Conservation (phyloP, 2,113 vertebrate species). For the Rhegmatorhina hoffmannsi region DNA sequence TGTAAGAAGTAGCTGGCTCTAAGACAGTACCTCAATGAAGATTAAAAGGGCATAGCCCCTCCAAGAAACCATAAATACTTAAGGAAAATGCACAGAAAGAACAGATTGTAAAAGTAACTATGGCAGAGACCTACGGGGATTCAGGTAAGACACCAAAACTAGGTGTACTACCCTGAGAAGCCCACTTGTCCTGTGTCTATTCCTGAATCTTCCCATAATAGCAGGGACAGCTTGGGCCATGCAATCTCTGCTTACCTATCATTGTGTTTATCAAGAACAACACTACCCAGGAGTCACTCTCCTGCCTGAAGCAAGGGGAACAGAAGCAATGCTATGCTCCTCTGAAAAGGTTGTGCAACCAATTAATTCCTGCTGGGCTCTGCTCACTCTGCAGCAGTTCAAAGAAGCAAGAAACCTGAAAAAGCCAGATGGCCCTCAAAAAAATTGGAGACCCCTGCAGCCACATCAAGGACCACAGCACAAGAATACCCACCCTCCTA, state of each 20-base stretch:
- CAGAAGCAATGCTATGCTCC: neutral
- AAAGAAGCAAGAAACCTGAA: neutral
- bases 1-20: neutral
- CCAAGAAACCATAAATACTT: neutral
- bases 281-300: neutral
- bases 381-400: neutral
- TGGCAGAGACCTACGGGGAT: neutral
- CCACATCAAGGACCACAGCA: neutral
- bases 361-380: neutral
- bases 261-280: neutral
- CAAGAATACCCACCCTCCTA: neutral
- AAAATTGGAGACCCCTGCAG: neutral
- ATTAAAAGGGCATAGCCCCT: neutral
- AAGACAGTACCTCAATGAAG: neutral
- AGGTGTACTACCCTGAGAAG: neutral
- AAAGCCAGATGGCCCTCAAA: neutral
- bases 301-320: neutral
- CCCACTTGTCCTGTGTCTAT: neutral
- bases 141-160: neutral
- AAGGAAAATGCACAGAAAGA: neutral
- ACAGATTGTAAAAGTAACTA: neutral
- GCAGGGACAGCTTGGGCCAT: neutral
- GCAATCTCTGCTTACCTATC: neutral
- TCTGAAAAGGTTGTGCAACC: neutral
- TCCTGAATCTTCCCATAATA: neutral